Conservation (phyloP, 2,113 vertebrate species). For the Egretta garzetta region DNA sequence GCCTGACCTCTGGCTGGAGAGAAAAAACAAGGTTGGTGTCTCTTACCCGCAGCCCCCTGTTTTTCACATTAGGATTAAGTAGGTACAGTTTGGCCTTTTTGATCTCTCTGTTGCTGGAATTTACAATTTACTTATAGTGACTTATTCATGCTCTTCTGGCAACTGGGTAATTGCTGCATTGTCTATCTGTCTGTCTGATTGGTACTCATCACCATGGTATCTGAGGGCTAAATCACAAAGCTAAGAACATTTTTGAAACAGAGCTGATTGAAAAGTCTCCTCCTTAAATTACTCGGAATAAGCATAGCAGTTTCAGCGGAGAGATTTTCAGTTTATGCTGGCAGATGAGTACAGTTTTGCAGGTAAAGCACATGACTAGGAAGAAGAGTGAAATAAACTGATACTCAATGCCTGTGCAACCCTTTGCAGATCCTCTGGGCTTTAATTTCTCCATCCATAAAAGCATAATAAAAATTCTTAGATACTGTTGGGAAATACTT, state of each 20-base stretch:
- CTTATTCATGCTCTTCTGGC: not conserved
- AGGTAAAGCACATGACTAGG: conserved; percentile 35
- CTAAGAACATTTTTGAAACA: conserved; percentile 7
- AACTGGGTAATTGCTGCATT: not conserved
- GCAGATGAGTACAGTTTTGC: not conserved
- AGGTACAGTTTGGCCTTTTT: not conserved
- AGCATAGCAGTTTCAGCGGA: conserved; percentile 5
- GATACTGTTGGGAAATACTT: conserved; percentile 25
- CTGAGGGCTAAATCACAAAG: not conserved
- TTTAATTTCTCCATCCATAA: conserved; percentile 5
- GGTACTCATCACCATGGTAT: not conserved
- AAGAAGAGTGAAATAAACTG: conserved; percentile 17
- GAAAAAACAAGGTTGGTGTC: not conserved
- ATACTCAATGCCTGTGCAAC: not conserved
- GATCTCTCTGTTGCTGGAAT: not conserved
- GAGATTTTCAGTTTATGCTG: not conserved
- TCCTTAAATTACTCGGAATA: conserved; percentile 15
- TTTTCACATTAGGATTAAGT: not conserved
- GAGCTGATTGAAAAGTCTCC: not conserved
- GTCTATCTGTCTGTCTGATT: not conserved
- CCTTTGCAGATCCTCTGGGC: not conserved
- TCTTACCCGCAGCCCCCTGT: not conserved
- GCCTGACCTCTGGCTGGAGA: not conserved
- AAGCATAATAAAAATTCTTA: not conserved
- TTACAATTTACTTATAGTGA: not conserved